Percentiles rank a stretch among this genome's conserved stretches.
phyloP scores from a whole-genome alignment of 2,113 vertebrate genomes.

The Grus americana region DNA sequence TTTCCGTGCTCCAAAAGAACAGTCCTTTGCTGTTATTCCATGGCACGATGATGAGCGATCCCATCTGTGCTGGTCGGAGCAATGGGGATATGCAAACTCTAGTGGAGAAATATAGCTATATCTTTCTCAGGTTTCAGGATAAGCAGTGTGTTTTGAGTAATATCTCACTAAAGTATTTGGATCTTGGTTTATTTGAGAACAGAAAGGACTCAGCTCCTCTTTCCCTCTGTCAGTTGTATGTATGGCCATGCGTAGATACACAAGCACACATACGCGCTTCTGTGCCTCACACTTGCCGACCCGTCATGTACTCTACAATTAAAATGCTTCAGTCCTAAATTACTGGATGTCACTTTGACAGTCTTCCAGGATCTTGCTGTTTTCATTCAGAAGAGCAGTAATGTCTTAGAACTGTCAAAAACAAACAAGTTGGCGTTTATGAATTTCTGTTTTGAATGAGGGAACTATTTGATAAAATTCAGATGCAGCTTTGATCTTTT shows the following conservation, averaged over 20 bases:
- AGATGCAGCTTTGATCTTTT: neutral
- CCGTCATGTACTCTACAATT: neutral
- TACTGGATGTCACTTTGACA: neutral
- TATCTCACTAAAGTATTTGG: neutral
- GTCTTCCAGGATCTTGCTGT: neutral
- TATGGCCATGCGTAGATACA: neutral
- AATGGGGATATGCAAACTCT: neutral
- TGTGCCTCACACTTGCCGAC: neutral
- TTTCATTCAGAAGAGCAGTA: neutral
- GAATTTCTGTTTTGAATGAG: neutral
- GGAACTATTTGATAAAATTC: neutral
- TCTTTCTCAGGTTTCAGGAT: neutral
- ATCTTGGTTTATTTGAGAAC: neutral
- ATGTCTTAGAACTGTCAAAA: neutral
- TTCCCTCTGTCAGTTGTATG: neutral
- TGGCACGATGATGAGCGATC: neutral
- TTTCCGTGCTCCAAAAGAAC: neutral
- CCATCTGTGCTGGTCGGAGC: neutral
- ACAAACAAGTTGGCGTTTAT: neutral
- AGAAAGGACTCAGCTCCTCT: neutral
- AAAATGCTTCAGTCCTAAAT: conserved; percentile 11
- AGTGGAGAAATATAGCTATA: neutral
- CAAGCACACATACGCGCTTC: fast-evolving
- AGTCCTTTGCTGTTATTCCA: neutral
- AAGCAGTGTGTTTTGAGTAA: neutral